Percentiles rank a stretch among this genome's conserved stretches.
These are phyloP conservation scores for Holacanthus passer DNA, from an alignment of 2,113 vertebrate genomes.

Conservation along the genomic window DNA sequence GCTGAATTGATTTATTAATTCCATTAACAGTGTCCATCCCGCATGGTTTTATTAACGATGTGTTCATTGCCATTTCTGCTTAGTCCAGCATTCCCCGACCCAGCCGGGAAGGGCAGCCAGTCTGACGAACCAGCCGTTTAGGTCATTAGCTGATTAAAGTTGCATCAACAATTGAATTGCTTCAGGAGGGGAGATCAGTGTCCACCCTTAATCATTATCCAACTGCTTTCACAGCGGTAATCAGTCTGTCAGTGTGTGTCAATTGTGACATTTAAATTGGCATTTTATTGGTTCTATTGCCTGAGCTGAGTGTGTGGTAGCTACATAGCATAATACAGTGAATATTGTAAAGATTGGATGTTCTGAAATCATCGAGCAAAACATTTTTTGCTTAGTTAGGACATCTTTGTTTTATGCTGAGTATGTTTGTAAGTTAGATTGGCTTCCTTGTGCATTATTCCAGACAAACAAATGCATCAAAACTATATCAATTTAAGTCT, in stretches of 20 bases:
- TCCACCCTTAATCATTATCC: constrained; percentile 20
- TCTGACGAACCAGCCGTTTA: constrained; percentile 36
- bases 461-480: not conserved
- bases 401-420: not conserved
- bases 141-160: constrained; percentile 71
- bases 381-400: not conserved
- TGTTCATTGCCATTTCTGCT: constrained; percentile 44
- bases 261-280: constrained; percentile 40
- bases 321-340: not conserved
- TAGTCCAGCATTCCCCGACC: constrained; percentile 41
- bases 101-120: constrained; percentile 9
- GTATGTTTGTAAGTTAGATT: not conserved
- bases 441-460: not conserved
- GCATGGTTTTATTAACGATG: constrained; percentile 37
- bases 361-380: not conserved
- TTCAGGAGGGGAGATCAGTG: constrained; percentile 38
- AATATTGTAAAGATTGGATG: constrained; percentile 12
- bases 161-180: constrained; percentile 50
- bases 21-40: constrained; percentile 43
- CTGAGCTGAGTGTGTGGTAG: constrained; percentile 1
- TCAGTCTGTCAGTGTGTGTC: constrained; percentile 35
- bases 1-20: constrained; percentile 63
- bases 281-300: constrained; percentile 22
- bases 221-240: constrained; percentile 33
- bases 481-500: not conserved